These are phyloP conservation scores for Hydroisotoma schaefferi DNA, from an alignment of 2,888 invertebrate genomes.

Conservation along the genomic window DNA sequence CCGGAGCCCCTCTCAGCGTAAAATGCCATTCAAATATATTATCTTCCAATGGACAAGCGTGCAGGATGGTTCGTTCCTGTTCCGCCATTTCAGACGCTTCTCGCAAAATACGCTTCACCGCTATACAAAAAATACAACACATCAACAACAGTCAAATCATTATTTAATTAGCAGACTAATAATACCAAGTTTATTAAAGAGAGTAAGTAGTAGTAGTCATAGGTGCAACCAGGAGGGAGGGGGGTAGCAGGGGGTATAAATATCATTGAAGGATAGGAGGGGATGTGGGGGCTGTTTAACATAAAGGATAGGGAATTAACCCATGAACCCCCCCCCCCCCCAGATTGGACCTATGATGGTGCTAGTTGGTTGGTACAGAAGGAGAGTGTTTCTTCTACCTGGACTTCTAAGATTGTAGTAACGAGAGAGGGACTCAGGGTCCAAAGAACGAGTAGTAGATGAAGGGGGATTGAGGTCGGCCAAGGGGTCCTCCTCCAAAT, in stretches of 20 bases:
- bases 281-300: no score
- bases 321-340: no score
- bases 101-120: conserved; percentile 88
- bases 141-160: not conserved
- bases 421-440: not conserved
- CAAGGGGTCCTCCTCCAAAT: conserved; percentile 2
- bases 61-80: conserved; percentile 78
- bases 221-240: no score
- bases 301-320: no score
- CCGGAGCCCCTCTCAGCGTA: conserved; percentile 83
- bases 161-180: not conserved
- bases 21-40: conserved; percentile 98
- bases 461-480: not conserved
- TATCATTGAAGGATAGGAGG: no score
- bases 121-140: conserved; percentile 53
- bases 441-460: not conserved
- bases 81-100: conserved; percentile 79
- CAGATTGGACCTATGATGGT: no score
- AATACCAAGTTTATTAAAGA: not conserved
- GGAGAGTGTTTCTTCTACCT: no score
- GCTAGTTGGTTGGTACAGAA: no score
- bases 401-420: conserved; percentile 3
- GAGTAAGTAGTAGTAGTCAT: no score
- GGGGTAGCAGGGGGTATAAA: no score
- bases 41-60: conserved; percentile 85